phyloP scores from a whole-genome alignment of 2,888 invertebrate species.

The Argyresthia albistria region DNA sequence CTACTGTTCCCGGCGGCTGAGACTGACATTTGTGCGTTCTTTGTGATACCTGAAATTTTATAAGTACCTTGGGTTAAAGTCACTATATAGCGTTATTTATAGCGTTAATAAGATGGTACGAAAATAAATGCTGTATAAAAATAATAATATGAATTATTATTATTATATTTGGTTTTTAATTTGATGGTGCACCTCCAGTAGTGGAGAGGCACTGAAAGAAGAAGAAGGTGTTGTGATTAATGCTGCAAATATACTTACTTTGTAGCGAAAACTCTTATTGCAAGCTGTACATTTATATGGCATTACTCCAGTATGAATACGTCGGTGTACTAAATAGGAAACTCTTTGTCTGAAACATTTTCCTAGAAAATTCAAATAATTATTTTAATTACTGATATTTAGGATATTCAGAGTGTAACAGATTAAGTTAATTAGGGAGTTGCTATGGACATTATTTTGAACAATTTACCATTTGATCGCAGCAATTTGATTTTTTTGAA shows the following conservation, averaged over 20 bases:
- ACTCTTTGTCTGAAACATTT: constrained; percentile 91
- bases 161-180: too few relatives aligned
- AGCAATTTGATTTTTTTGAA: background rate
- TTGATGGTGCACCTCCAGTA: too few relatives aligned
- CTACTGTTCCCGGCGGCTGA: constrained; percentile 73
- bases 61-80: background rate
- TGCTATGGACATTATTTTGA: too few relatives aligned
- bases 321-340: constrained; percentile 86
- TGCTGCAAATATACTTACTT: constrained; percentile 56
- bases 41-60: constrained; percentile 77
- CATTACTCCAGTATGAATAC: constrained; percentile 90
- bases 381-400: background rate
- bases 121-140: too few relatives aligned
- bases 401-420: background rate
- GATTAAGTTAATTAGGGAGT: too few relatives aligned
- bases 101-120: too few relatives aligned
- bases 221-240: background rate
- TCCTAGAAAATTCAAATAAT: constrained; percentile 63
- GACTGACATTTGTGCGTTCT: constrained; percentile 85
- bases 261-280: constrained; percentile 86
- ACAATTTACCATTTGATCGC: too few relatives aligned
- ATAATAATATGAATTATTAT: too few relatives aligned
- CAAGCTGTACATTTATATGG: constrained; percentile 88
- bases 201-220: too few relatives aligned
- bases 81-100: background rate